Percentiles rank a stretch among this genome's conserved stretches.
phyloP scores from a whole-genome alignment of 2,113 vertebrate species.

The Microtus ochrogaster region DNA sequence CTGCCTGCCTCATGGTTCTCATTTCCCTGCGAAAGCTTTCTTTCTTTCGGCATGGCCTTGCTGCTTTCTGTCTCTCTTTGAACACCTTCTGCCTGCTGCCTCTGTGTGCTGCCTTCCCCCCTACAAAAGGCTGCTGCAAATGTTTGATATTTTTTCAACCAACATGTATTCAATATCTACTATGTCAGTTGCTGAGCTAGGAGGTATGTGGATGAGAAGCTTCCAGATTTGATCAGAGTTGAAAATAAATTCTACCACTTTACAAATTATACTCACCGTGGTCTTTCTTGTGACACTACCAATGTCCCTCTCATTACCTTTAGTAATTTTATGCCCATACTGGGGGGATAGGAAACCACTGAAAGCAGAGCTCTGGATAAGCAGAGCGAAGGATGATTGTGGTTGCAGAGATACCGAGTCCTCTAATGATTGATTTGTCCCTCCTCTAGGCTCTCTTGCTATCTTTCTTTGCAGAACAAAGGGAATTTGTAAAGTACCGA shows the following conservation, averaged over 20 bases:
- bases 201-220: neutral
- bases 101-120: conserved; percentile 5
- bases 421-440: neutral
- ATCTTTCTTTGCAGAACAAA: conserved; percentile 28
- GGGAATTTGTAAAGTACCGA: conserved; percentile 7
- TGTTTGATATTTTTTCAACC: conserved; percentile 61
- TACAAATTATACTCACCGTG: neutral
- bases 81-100: conserved; percentile 46
- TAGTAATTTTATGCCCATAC: neutral
- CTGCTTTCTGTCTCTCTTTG: conserved; percentile 45
- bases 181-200: conserved; percentile 8
- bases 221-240: conserved; percentile 45
- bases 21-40: conserved; percentile 58
- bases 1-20: conserved; percentile 35
- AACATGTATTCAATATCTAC: conserved; percentile 61
- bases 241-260: conserved; percentile 52
- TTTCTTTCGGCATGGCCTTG: conserved; percentile 35
- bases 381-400: neutral
- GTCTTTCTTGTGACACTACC: conserved; percentile 7
- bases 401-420: conserved; percentile 23
- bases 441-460: neutral
- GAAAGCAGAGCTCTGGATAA: neutral
- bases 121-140: neutral
- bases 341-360: neutral
- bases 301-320: neutral